Conservation (phyloP, 2,888 invertebrate species). For the Tiliacea aurago region DNA sequence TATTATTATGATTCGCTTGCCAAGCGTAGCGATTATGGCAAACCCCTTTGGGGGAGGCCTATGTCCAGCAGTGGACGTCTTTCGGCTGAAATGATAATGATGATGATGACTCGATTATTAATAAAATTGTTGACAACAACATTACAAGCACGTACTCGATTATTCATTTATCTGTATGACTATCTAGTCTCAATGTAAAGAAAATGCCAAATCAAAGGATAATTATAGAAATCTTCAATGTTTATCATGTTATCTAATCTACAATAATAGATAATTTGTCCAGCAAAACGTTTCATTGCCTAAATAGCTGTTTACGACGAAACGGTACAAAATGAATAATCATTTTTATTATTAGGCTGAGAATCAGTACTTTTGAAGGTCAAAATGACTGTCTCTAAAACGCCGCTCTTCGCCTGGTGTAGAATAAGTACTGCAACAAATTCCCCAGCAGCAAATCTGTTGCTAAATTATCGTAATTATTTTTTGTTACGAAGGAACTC, state of each 20-base stretch:
- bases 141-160: neutral
- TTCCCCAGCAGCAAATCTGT: no score
- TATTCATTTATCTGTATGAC: neutral
- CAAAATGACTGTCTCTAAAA: no score
- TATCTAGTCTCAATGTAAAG: neutral
- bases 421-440: no score
- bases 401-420: no score
- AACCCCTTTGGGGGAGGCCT: no score
- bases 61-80: no score
- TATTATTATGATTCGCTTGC: no score
- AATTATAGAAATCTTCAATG: neutral
- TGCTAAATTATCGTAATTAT: no score
- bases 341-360: neutral
- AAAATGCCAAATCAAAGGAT: neutral
- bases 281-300: neutral
- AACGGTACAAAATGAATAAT: neutral
- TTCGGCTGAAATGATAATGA: no score
- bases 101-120: no score
- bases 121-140: no score
- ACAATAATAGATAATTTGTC: neutral
- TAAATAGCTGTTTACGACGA: neutral
- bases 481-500: neutral
- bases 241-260: slow-evolving; percentile 29
- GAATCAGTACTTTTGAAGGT: neutral
- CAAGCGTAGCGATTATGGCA: no score